A percentile compares a stretch with the other conserved stretches of the same genome.
Evolutionary conservation across 2,888 invertebrate species (phyloP).

Genomic region (Stenoptilia bipunctidactyla): DNA sequence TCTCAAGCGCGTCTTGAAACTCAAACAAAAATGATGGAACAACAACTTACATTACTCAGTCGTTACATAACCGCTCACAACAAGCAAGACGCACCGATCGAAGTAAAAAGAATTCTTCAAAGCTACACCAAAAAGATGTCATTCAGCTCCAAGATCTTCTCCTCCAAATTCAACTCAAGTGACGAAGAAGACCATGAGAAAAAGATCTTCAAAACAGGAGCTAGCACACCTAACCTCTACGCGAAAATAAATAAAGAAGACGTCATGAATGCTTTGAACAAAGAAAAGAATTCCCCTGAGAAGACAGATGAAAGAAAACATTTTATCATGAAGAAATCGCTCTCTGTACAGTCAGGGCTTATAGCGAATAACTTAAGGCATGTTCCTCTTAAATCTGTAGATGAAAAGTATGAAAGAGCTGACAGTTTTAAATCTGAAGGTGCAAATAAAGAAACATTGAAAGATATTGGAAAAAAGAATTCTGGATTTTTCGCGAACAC

Average conservation of each 20-base stretch:
- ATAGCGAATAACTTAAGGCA: constrained; percentile 33
- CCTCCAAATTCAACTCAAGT: constrained; percentile 39
- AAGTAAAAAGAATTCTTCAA: constrained; percentile 80
- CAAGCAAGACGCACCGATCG: constrained; percentile 78
- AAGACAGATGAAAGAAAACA: constrained; percentile 33
- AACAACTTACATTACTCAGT: constrained; percentile 79
- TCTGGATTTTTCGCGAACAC: constrained; percentile 75
- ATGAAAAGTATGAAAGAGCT: constrained; percentile 54
- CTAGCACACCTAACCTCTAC: constrained; percentile 56
- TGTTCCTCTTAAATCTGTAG: constrained; percentile 59
- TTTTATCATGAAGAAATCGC: constrained; percentile 55
- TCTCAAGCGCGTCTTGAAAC: constrained; percentile 76
- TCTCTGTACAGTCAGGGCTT: constrained; percentile 55
- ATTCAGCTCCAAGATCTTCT: constrained; percentile 57
- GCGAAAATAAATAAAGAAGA: constrained; percentile 42
- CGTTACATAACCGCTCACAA: constrained; percentile 79
- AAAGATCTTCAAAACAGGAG: constrained; percentile 40
- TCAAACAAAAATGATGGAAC: constrained; percentile 80
- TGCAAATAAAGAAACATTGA: constrained; percentile 45
- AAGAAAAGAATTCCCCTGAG: constrained; percentile 26
- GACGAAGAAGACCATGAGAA: constrained; percentile 48
- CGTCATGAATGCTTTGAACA: constrained; percentile 26
- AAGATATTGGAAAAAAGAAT: constrained; percentile 36
- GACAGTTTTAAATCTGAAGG: constrained; percentile 42
- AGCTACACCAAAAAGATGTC: constrained; percentile 59